phyloP scores from a whole-genome alignment of 2,888 invertebrate genomes.

The Poecilobothrus nobilitatus region DNA sequence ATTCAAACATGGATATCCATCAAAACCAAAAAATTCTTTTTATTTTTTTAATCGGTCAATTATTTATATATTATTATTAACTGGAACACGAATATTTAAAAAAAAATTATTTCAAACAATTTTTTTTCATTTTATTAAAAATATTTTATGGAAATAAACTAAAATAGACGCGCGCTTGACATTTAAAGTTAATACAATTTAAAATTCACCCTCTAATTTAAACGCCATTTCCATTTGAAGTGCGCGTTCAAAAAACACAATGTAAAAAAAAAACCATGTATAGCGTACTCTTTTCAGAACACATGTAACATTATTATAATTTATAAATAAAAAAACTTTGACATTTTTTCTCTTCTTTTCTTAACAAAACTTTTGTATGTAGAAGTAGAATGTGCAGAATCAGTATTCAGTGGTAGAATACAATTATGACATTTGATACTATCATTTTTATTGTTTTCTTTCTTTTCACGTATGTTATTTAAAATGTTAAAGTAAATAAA shows the following conservation, averaged over 20 bases:
- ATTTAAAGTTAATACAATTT: neutral
- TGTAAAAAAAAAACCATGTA: neutral
- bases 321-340: too few relatives aligned
- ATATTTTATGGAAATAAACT: neutral
- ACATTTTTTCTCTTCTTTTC: too few relatives aligned
- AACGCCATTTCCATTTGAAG: neutral
- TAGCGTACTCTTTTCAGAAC: neutral
- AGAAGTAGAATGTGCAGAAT: too few relatives aligned
- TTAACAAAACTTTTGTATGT: too few relatives aligned
- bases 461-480: neutral
- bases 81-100: too few relatives aligned
- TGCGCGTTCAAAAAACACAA: neutral
- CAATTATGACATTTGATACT: neutral
- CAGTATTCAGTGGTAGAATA: too few relatives aligned
- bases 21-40: neutral
- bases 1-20: neutral
- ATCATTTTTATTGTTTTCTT: neutral
- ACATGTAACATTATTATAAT: too few relatives aligned
- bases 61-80: too few relatives aligned
- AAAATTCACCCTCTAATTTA: neutral
- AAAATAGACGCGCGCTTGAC: conserved; percentile 1
- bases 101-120: neutral
- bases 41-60: neutral
- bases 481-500: neutral
- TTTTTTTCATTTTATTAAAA: neutral